Conservation (phyloP, 2,888 invertebrate species). For the Caenorhabditis zanzibari region DNA sequence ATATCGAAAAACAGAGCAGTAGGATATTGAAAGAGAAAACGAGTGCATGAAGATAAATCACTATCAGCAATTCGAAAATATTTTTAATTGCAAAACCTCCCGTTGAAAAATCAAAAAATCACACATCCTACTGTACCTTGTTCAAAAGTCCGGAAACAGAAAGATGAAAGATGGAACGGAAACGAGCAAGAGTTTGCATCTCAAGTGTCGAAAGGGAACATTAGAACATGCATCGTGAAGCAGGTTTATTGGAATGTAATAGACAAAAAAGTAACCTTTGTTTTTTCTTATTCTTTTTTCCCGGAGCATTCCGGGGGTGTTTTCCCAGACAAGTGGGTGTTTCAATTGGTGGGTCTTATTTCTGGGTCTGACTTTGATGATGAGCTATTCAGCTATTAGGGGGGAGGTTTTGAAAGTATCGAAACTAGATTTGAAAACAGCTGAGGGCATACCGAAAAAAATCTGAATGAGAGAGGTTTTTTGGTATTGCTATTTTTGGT, state of each 20-base stretch:
- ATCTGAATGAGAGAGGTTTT: too few relatives aligned
- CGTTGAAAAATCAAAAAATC: slow-evolving; percentile 15
- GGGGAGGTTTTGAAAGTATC: too few relatives aligned
- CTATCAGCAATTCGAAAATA: slow-evolving; percentile 2
- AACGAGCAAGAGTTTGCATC: slow-evolving; percentile 32
- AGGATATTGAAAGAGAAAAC: background rate
- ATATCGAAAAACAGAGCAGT: slow-evolving; percentile 10
- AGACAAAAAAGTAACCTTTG: slow-evolving; percentile 37
- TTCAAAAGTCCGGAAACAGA: background rate
- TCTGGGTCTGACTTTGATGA: too few relatives aligned
- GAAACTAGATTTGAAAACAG: too few relatives aligned
- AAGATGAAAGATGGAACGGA: slow-evolving; percentile 33
- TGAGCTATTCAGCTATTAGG: too few relatives aligned
- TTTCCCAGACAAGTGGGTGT: slow-evolving; percentile 5
- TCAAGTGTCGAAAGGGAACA: slow-evolving; percentile 46
- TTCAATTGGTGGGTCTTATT: background rate
- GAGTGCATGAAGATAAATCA: slow-evolving; percentile 22
- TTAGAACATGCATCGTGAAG: slow-evolving; percentile 59
- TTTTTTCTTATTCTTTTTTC: slow-evolving; percentile 5
- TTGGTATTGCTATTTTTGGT: too few relatives aligned
- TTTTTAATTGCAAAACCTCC: background rate
- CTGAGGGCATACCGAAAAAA: too few relatives aligned
- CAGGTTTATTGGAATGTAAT: slow-evolving; percentile 51
- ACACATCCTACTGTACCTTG: slow-evolving; percentile 22
- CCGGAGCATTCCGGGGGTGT: background rate